phyloP scores from a whole-genome alignment of 2,888 invertebrate species.

The Lymantria monacha region DNA sequence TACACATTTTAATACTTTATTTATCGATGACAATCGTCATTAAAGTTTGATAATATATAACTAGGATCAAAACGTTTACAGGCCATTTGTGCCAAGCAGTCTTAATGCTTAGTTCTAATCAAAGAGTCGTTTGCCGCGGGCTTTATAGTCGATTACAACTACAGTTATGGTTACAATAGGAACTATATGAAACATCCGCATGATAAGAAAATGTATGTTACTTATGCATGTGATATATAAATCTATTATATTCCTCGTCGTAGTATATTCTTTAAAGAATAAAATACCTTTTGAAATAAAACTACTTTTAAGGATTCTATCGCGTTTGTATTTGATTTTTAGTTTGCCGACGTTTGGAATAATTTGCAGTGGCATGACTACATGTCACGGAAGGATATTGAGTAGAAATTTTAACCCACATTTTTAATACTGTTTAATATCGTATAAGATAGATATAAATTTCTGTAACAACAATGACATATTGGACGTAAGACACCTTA shows the following conservation, averaged over 20 bases:
- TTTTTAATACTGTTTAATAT: too few relatives aligned
- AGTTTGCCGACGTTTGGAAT: too few relatives aligned
- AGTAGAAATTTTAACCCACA: too few relatives aligned
- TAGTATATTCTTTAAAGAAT: too few relatives aligned
- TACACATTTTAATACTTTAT: constrained; percentile 16
- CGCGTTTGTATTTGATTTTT: too few relatives aligned
- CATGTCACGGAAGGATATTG: too few relatives aligned
- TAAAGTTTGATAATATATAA: constrained; percentile 25
- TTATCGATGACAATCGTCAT: constrained; percentile 18
- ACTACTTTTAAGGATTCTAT: too few relatives aligned
- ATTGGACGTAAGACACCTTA: too few relatives aligned
- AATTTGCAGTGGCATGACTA: too few relatives aligned
- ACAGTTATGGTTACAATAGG: constrained; percentile 51
- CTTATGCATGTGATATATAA: constrained; percentile 12
- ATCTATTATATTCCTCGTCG: background rate
- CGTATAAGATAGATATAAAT: too few relatives aligned
- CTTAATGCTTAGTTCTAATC: constrained; percentile 64
- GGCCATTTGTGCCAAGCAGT: constrained; percentile 33
- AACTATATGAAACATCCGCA: constrained; percentile 56
- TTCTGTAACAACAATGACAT: too few relatives aligned
- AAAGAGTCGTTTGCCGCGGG: constrained; percentile 64
- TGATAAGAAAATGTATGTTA: constrained; percentile 38
- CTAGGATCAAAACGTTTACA: constrained; percentile 24
- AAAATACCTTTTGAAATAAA: too few relatives aligned
- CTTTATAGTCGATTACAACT: constrained; percentile 61